phyloP scores from a whole-genome alignment of 2,888 invertebrate genomes.

The Nipponacmea schrenckii region DNA sequence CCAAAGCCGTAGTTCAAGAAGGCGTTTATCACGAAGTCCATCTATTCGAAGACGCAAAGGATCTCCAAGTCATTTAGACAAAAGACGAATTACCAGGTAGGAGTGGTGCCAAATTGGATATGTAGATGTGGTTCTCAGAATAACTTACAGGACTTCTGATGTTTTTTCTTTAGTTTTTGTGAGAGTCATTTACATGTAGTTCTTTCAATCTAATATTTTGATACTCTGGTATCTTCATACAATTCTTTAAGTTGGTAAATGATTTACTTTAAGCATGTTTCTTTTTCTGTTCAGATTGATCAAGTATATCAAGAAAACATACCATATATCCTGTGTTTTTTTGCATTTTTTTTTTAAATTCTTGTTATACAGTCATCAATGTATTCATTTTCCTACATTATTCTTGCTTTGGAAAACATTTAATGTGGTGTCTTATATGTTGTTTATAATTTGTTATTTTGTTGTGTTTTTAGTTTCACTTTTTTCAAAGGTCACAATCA shows the following conservation, averaged over 20 bases:
- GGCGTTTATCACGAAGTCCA: conserved; percentile 63
- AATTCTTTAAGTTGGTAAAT: too few relatives aligned
- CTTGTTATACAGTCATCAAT: too few relatives aligned
- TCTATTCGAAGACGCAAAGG: conserved; percentile 92
- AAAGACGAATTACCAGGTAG: conserved; percentile 94
- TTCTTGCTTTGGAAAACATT: neutral
- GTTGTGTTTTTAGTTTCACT: neutral
- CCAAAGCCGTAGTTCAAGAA: conserved; percentile 30
- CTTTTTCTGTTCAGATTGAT: too few relatives aligned
- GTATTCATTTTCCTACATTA: neutral
- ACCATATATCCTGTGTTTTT: too few relatives aligned
- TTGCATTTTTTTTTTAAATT: too few relatives aligned
- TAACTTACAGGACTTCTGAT: neutral
- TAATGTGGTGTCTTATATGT: neutral
- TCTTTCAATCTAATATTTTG: too few relatives aligned
- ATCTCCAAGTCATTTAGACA: conserved; percentile 92
- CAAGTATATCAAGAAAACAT: too few relatives aligned
- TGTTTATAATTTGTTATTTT: conserved; percentile 11
- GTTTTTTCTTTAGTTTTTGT: too few relatives aligned
- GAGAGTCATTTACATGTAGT: too few relatives aligned
- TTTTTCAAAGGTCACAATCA: conserved; percentile 10
- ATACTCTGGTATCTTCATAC: too few relatives aligned
- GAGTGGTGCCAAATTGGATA: too few relatives aligned
- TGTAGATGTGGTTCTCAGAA: neutral
- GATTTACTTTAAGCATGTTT: too few relatives aligned